Conservation (phyloP, 2,888 invertebrate genomes). For the Miltochrista miniata region DNA sequence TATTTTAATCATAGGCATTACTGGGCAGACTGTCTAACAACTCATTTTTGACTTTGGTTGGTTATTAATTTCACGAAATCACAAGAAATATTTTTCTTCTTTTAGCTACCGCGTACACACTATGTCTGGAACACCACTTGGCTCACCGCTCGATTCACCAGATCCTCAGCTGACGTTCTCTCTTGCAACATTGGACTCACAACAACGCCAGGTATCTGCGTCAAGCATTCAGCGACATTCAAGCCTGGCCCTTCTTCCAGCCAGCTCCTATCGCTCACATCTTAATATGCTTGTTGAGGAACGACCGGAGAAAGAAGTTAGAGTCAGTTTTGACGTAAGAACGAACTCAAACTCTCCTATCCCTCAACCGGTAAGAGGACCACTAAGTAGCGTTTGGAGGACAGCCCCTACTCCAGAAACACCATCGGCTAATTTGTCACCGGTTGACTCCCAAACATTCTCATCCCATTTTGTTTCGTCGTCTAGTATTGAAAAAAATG, state of each 20-base stretch:
- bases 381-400: conserved; percentile 73
- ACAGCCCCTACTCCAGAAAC: conserved; percentile 86
- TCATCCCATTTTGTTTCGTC: conserved; percentile 85
- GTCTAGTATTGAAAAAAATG: conserved; percentile 75
- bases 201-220: conserved; percentile 86
- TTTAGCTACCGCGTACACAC: conserved; percentile 92
- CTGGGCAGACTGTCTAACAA: too few relatives aligned
- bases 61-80: too few relatives aligned
- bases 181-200: conserved; percentile 83
- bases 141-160: conserved; percentile 93
- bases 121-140: conserved; percentile 90
- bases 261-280: conserved; percentile 77
- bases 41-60: too few relatives aligned
- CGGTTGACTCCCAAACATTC: conserved; percentile 84
- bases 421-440: conserved; percentile 86
- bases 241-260: conserved; percentile 74
- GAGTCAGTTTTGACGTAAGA: conserved; percentile 75
- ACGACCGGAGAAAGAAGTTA: conserved; percentile 73
- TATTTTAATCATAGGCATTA: conserved; percentile 22
- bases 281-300: conserved; percentile 79
- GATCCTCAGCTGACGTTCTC: conserved; percentile 87
- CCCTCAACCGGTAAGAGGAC: conserved; percentile 70
- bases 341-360: conserved; percentile 63
- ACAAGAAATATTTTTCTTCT: too few relatives aligned
- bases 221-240: conserved; percentile 77